Base-by-base conservation (phyloP, 2,888 invertebrate genomes). In the Disparrhopalites patrizii region DNA sequence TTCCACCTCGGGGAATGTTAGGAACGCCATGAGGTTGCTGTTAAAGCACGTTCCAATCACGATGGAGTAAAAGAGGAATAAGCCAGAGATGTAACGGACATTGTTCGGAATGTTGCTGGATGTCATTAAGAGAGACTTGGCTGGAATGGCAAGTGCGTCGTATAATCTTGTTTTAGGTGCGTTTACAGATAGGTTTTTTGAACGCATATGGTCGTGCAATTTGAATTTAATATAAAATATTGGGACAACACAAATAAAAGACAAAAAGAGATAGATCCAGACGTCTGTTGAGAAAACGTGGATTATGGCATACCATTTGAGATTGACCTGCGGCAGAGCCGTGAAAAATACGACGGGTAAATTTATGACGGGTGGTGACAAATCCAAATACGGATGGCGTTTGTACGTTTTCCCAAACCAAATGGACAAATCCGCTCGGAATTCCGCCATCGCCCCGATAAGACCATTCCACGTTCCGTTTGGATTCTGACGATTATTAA, bases 51-150 rank as follows among this genome's bases (percentile, higher is more conserved):
- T 25, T 1, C 40, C 38, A n/a, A 57, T 40, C 8, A 57, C 33
- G 7, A 57, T 57, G 1, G 57, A 57, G 15, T 57, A 57, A 36
- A 57, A 57, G 20, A 57, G 38, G 27, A 40, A 57, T 1, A 57
- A 2, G 4, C 57, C 57, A 8, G 15, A 13, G 3, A 57, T 27
- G 13, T 2, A 7, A 1, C 40, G 38, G 8, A 15, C 23, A 10
- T 8, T n/a, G 2, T 25, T 38, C 38, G 57, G 57, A 15, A 33
- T 25, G 8, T n/a, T n/a, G n/a, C n/a, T n/a, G n/a, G n/a, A n/a
- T n/a, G n/a, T n/a, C n/a, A n/a, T n/a, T n/a, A n/a, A n/a, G n/a
- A n/a, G n/a, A n/a, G n/a, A n/a, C n/a, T n/a, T n/a, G n/a, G n/a
- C n/a, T n/a, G n/a, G n/a, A n/a, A n/a, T n/a, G n/a, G n/a, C n/a